phyloP scores from a whole-genome alignment of 2,888 invertebrate genomes.

The Calephelis perditalis region DNA sequence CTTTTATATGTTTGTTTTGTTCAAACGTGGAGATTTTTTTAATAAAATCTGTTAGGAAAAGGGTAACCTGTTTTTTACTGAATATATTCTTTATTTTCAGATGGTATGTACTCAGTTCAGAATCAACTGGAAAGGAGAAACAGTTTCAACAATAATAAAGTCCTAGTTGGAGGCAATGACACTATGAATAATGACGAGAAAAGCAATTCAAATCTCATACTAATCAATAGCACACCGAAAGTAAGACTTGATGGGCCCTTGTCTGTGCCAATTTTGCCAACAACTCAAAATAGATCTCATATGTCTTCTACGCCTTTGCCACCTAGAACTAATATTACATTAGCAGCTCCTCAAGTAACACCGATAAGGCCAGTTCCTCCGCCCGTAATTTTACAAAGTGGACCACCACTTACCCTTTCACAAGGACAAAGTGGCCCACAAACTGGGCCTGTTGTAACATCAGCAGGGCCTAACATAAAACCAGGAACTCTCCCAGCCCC shows the following conservation, averaged over 20 bases:
- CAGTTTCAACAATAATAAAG: constrained; percentile 68
- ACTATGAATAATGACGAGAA: constrained; percentile 44
- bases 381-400: too few species aligned
- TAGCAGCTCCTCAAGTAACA: constrained; percentile 1
- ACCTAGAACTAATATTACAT: neutral
- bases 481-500: neutral
- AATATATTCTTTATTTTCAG: constrained; percentile 39
- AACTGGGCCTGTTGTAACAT: constrained; percentile 1
- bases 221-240: constrained; percentile 39
- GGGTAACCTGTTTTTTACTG: too few species aligned
- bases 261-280: neutral
- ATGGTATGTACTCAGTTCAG: constrained; percentile 64
- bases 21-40: too few species aligned
- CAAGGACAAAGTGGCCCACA: neutral
- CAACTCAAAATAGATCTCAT: constrained; percentile 1
- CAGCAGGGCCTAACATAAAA: constrained; percentile 1
- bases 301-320: neutral
- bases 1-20: too few species aligned
- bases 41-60: too few species aligned
- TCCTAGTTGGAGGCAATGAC: constrained; percentile 59
- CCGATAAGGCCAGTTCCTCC: neutral
- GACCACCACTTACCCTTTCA: neutral
- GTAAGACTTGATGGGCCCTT: constrained; percentile 9
- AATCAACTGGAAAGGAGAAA: constrained; percentile 60
- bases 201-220: constrained; percentile 43